Base-by-base conservation (phyloP, 2,888 invertebrate species). In the Phymatocera aterrima region DNA sequence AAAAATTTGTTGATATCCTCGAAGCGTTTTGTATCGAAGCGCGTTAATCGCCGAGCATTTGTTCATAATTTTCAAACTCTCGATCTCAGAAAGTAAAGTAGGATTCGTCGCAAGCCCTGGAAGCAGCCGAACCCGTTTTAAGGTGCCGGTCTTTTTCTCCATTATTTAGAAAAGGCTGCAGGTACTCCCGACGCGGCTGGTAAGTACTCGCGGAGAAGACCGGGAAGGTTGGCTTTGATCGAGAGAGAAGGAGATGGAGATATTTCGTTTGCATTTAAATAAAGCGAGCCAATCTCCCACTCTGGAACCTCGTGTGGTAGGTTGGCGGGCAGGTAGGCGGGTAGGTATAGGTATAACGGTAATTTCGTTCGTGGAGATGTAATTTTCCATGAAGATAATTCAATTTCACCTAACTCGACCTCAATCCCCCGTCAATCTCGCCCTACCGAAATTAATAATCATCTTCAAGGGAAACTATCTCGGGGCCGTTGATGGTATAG, bases 201-300 rank as follows among this genome's bases (percentile, higher is more conserved):
- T n/a, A n/a, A n/a, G 18, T 64, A 10, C 64, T 64, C 37, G 64
- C n/a, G n/a, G 37, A n/a, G 64, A 37, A 21, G 64, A 64, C 64
- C 37, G 37, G 37, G 37, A 64, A 64, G 64, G 64, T 34, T 37
- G 37, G 64, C 64, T 64, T 64, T 64, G 64, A 64, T 64, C 64
- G 64, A 40, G 64, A 64, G 64, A 21, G 64, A 64, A 34, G 37
- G 64, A 40, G 64, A 64, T 34, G 18, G 64, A 64, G 61, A 64
- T 64, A 18, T 64, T 64, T 64, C 64, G 64, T 64, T 64, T 37
- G 64, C 64, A 64, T 64, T 64, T 64, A 34, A 64, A 64, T 64
- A 64, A 64, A 34, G 24, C 64, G 64, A 64, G 64, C 37, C 64
- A 37, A 64, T 64, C 64, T 21, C 34, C 64, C 34, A 34, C 37